Evolutionary conservation across 1,140 invertebrate species (phyloP).

Genomic region (Achroia grisella): DNA sequence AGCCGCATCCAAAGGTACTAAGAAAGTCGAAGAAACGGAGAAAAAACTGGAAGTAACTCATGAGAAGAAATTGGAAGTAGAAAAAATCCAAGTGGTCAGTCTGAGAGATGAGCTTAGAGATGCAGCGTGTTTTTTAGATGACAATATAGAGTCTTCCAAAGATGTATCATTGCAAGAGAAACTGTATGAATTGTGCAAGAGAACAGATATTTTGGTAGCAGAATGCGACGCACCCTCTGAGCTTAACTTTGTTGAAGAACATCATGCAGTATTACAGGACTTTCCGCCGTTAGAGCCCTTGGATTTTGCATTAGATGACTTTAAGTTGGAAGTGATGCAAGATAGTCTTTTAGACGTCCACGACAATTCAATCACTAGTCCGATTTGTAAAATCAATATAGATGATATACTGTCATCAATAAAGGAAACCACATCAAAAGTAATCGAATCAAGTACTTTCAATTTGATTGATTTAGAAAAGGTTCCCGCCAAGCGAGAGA

Average conservation of each 20-base stretch:
- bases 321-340: constrained; percentile 63
- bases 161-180: constrained; percentile 53
- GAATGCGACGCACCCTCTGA: constrained; percentile 60
- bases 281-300: constrained; percentile 60
- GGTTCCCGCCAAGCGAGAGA: constrained; percentile 46
- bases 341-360: constrained; percentile 55
- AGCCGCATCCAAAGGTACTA: constrained; percentile 40
- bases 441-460: constrained; percentile 47
- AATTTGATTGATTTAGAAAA: constrained; percentile 61
- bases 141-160: constrained; percentile 24
- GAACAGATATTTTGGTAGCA: constrained; percentile 66
- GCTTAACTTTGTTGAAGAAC: constrained; percentile 65
- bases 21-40: constrained; percentile 24
- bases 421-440: constrained; percentile 49
- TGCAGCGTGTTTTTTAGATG: constrained; percentile 13
- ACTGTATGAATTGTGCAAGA: constrained; percentile 58
- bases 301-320: constrained; percentile 62
- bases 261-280: constrained; percentile 54
- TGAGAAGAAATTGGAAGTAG: constrained; percentile 2
- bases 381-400: constrained; percentile 63
- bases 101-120: constrained; percentile 1
- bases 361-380: constrained; percentile 46
- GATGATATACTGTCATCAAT: constrained; percentile 61
- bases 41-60: background rate
- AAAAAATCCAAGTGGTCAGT: constrained; percentile 3